Percentiles rank a stretch among this genome's conserved stretches.
These are phyloP conservation scores for Lichenostomus cassidix DNA, from an alignment of 2,113 vertebrate genomes.

Conservation along the genomic window DNA sequence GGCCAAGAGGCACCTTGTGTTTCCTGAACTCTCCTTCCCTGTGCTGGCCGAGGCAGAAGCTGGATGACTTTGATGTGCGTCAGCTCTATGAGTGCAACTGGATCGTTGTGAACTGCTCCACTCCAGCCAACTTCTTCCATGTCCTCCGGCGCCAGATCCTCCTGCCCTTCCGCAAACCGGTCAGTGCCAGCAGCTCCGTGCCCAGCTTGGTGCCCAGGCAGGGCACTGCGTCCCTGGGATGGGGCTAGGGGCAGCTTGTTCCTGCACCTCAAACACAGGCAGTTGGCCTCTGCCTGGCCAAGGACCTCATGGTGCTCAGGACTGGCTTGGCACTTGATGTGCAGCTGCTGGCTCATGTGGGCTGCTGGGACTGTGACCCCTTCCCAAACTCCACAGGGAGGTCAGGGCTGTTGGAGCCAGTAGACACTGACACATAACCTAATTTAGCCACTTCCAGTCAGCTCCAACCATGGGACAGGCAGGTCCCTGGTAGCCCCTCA, in stretches of 20 bases:
- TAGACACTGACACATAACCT: rapidly evolving
- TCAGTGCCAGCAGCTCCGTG: conserved; percentile 47
- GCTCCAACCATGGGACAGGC: not conserved
- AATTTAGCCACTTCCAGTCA: not conserved
- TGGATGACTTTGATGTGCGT: conserved; percentile 82
- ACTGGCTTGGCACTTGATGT: rapidly evolving
- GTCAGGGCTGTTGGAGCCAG: no score
- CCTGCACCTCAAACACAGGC: not conserved
- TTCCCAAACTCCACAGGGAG: rapidly evolving
- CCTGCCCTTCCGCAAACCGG: conserved; percentile 92
- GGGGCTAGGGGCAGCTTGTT: not conserved
- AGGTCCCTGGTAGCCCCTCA: not conserved
- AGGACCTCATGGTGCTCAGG: not conserved
- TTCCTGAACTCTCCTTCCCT: not conserved
- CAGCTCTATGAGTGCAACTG: conserved; percentile 94
- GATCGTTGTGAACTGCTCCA: conserved; percentile 94
- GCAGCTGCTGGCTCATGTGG: rapidly evolving
- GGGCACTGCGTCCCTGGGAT: rapidly evolving
- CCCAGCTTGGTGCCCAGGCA: not conserved
- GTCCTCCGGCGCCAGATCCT: conserved; percentile 91
- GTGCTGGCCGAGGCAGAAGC: conserved; percentile 68
- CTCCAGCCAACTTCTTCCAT: conserved; percentile 91
- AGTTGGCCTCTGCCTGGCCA: not conserved
- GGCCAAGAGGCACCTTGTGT: not conserved
- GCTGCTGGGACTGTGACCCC: not conserved